Evolutionary conservation across 1,140 invertebrate species (phyloP).

Genomic region (Dendroctonus ponderosae): DNA sequence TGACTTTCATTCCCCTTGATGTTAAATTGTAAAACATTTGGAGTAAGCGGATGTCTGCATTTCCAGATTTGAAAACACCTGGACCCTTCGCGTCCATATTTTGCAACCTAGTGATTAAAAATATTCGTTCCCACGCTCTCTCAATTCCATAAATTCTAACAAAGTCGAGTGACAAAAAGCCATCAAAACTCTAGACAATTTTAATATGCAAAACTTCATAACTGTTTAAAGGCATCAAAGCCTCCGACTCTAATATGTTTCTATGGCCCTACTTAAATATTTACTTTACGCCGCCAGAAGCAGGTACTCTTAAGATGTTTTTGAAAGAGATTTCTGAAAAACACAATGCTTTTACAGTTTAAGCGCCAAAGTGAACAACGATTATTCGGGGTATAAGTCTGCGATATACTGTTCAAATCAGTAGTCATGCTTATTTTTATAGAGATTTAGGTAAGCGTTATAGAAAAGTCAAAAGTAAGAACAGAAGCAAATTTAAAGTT

Average conservation of each 20-base stretch:
- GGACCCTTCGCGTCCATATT: slow-evolving; percentile 2
- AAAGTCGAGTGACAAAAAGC: slow-evolving; percentile 6
- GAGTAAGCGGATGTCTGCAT: slow-evolving; percentile 11
- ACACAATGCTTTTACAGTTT: slow-evolving; percentile 6
- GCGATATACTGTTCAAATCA: too few relatives aligned
- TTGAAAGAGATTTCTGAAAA: slow-evolving; percentile 1
- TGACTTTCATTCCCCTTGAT: slow-evolving; percentile 4
- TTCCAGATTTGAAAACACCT: slow-evolving; percentile 18
- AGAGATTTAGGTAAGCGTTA: too few relatives aligned
- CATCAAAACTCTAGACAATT: slow-evolving; percentile 8
- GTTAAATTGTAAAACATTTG: slow-evolving; percentile 14
- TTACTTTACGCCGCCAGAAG: slow-evolving; percentile 10
- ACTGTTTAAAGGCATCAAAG: slow-evolving; percentile 6
- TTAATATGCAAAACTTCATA: slow-evolving; percentile 5
- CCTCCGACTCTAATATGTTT: neutral
- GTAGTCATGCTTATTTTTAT: too few relatives aligned
- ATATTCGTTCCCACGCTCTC: slow-evolving; percentile 7
- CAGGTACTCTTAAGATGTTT: slow-evolving; percentile 4
- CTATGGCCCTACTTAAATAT: slow-evolving; percentile 2
- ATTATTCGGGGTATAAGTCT: too few relatives aligned
- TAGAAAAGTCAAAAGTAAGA: too few relatives aligned
- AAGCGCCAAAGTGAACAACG: neutral
- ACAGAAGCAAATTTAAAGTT: too few relatives aligned
- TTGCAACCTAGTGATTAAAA: neutral
- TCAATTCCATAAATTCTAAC: neutral